phyloP scores from a whole-genome alignment of 2,113 vertebrate species.

The Butorides virescens region DNA sequence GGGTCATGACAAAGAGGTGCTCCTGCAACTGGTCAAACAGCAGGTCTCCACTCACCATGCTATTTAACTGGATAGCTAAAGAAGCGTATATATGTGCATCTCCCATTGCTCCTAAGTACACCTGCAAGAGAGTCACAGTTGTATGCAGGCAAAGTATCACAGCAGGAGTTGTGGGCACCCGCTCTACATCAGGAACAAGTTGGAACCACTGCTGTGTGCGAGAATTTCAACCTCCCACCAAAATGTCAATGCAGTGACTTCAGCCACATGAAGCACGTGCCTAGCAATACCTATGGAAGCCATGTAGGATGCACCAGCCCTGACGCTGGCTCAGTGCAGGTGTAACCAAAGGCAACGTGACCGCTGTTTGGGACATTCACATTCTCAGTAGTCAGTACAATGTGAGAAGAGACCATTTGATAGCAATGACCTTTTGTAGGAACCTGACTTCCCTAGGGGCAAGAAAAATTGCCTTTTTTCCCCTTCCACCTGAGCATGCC shows the following conservation, averaged over 20 bases:
- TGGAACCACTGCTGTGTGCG: background rate
- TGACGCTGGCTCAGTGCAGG: background rate
- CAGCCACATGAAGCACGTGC: background rate
- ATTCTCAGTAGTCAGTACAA: background rate
- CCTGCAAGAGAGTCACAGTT: slow-evolving; percentile 69
- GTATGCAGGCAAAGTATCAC: background rate
- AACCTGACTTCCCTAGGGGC: background rate
- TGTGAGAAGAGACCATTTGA: background rate
- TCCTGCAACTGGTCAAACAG: slow-evolving; percentile 86
- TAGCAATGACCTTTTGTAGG: background rate
- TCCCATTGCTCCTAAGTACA: slow-evolving; percentile 84
- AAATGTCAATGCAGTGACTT: background rate
- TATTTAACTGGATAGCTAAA: slow-evolving; percentile 79
- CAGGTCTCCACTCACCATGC: slow-evolving; percentile 87
- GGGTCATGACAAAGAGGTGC: slow-evolving; percentile 93
- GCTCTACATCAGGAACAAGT: background rate
- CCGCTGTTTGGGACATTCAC: too few relatives aligned
- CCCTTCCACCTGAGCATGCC: background rate
- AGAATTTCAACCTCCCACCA: background rate
- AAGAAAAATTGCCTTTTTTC: background rate
- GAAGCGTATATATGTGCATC: slow-evolving; percentile 82
- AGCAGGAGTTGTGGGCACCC: background rate
- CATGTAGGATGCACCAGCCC: rapidly evolving
- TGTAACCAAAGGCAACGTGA: background rate
- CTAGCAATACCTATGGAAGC: background rate